Percentiles rank a stretch among this genome's conserved stretches.
These are phyloP conservation scores for Salvelinus namaycush DNA, from an alignment of 2,113 vertebrate genomes.

Conservation along the genomic window DNA sequence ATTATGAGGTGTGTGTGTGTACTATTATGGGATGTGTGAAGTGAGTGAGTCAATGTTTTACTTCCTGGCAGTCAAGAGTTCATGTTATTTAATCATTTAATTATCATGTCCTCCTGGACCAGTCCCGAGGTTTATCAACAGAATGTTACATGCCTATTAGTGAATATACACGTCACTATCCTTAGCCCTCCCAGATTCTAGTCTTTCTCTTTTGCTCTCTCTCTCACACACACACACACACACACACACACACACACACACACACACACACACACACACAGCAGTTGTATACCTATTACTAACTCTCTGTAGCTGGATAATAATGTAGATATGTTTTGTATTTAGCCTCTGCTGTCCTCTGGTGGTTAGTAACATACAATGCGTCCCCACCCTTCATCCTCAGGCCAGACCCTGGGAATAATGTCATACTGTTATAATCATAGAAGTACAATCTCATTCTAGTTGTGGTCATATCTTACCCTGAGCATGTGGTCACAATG, in stretches of 20 bases:
- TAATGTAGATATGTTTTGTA: not conserved
- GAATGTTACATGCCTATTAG: constrained; percentile 8
- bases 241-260: too few relatives aligned
- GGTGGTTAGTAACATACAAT: not conserved
- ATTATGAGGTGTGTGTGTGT: constrained; percentile 1
- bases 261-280: too few relatives aligned
- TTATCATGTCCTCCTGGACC: not conserved
- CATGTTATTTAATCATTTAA: constrained; percentile 40
- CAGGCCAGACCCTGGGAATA: too few relatives aligned
- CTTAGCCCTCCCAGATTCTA: not conserved
- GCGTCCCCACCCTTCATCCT: too few relatives aligned
- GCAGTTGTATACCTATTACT: too few relatives aligned
- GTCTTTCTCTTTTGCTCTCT: not conserved
- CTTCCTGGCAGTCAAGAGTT: constrained; percentile 28
- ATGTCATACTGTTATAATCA: too few relatives aligned
- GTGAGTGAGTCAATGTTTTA: constrained; percentile 35
- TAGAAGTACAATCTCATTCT: not conserved
- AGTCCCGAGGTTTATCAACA: constrained; percentile 7
- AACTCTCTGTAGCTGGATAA: too few relatives aligned
- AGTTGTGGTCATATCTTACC: not conserved
- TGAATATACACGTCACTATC: not conserved
- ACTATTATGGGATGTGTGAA: constrained; percentile 21
- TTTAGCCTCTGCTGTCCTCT: not conserved
- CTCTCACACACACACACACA: not conserved
- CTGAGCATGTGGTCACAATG: not conserved